These are phyloP conservation scores for Micromussa lordhowensis DNA, from an alignment of 92 coral and sea anemone genomes.

Conservation along the genomic window DNA sequence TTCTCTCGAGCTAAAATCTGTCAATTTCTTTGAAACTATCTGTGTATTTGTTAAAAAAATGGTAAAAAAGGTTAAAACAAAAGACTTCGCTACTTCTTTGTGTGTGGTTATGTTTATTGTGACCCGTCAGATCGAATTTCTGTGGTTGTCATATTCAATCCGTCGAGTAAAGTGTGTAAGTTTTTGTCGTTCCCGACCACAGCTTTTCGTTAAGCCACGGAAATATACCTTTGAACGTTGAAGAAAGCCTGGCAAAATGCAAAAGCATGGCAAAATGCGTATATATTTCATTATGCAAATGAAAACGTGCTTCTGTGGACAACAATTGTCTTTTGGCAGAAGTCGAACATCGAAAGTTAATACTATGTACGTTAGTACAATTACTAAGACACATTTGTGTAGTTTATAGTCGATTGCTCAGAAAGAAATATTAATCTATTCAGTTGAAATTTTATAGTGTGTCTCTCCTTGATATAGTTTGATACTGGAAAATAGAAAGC, in stretches of 20 bases:
- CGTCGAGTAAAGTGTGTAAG: neutral
- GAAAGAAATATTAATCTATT: neutral
- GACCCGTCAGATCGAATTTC: slow-evolving; percentile 37
- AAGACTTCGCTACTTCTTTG: slow-evolving; percentile 32
- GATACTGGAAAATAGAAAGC: neutral
- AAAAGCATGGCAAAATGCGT: neutral
- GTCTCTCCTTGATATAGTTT: neutral
- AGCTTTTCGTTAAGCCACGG: neutral
- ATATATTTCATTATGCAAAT: slow-evolving; percentile 65
- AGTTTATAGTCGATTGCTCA: neutral
- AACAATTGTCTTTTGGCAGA: slow-evolving; percentile 30
- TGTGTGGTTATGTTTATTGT: slow-evolving; percentile 15
- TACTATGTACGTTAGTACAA: slow-evolving; percentile 14
- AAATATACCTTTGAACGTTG: neutral
- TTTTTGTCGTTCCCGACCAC: neutral
- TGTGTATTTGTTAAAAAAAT: slow-evolving; percentile 11
- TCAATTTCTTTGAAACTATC: slow-evolving; percentile 3
- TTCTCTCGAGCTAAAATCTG: neutral
- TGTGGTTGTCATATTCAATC: neutral
- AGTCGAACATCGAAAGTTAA: slow-evolving; percentile 23
- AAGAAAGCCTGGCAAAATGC: neutral
- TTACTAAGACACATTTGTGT: neutral
- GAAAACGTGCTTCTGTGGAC: slow-evolving; percentile 68
- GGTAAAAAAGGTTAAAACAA: neutral
- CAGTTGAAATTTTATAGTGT: neutral